Conservation (phyloP, 2,797 vertebrate genomes). For the Sphaeramia orbicularis region DNA sequence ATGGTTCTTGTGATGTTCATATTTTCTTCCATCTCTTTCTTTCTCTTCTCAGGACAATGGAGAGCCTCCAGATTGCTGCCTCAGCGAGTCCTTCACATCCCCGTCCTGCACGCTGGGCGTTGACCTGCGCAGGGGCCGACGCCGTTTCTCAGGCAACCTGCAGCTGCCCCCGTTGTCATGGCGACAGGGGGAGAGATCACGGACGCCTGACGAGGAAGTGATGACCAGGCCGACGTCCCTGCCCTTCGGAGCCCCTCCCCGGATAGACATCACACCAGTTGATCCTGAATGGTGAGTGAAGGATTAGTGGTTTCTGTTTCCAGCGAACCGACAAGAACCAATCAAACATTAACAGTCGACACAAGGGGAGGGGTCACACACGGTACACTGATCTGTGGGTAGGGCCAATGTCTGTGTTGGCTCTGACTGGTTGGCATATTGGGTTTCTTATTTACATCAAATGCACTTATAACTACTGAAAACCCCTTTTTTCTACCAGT, state of each 20-base stretch:
- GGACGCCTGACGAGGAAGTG: constrained; percentile 90
- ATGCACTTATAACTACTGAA: too few species aligned
- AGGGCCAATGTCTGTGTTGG: not conserved
- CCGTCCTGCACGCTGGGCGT: constrained; percentile 91
- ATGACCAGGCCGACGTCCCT: constrained; percentile 92
- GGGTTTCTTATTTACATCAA: not conserved
- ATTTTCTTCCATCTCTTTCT: not conserved
- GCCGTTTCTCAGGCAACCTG: constrained; percentile 93
- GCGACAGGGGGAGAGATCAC: constrained; percentile 89
- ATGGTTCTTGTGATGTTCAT: too few species aligned
- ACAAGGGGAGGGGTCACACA: not conserved
- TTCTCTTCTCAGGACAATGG: constrained; percentile 83
- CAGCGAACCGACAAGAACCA: too few species aligned
- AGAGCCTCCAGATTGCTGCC: constrained; percentile 89
- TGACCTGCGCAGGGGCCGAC: constrained; percentile 91
- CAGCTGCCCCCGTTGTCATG: constrained; percentile 94
- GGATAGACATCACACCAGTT: constrained; percentile 94
- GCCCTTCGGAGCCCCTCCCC: constrained; percentile 89
- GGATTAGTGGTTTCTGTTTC: too few species aligned
- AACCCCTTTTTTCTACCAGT: too few species aligned
- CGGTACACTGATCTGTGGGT: not conserved
- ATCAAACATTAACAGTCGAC: too few species aligned
- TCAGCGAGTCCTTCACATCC: constrained; percentile 93
- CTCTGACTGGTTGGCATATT: constrained; percentile 1
- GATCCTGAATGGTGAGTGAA: constrained; percentile 92